These are phyloP conservation scores for Pyrrhia umbra DNA, from an alignment of 2,888 invertebrate species.

Conservation along the genomic window DNA sequence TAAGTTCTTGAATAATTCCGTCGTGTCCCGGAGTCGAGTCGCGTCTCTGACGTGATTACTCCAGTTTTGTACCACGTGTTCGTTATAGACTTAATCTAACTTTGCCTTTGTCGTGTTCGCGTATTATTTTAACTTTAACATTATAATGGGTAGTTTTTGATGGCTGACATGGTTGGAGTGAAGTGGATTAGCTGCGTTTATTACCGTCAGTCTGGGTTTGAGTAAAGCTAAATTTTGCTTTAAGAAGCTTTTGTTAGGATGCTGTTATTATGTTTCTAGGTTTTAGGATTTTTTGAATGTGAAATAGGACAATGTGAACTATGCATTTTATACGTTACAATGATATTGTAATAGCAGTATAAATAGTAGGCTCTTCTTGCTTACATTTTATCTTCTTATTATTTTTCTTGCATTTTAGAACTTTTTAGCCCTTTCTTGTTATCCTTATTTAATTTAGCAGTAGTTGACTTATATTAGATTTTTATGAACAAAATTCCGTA, in stretches of 20 bases:
- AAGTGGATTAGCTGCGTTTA: conserved; percentile 40
- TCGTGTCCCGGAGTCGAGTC: conserved; percentile 41
- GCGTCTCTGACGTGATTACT: conserved; percentile 64
- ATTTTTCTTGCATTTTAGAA: background rate
- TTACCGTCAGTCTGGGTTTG: conserved; percentile 13
- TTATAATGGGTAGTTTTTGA: conserved; percentile 54
- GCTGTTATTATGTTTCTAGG: background rate
- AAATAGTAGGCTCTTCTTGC: background rate
- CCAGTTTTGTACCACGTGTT: conserved; percentile 63
- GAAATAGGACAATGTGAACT: too few species aligned
- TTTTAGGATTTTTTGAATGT: background rate
- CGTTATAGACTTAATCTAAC: conserved; percentile 69
- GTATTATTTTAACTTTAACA: conserved; percentile 61
- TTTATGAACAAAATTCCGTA: conserved; percentile 65
- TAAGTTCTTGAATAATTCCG: conserved; percentile 64
- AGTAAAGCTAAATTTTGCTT: conserved; percentile 14
- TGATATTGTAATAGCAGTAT: too few species aligned
- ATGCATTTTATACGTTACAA: too few species aligned
- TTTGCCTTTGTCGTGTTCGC: conserved; percentile 64
- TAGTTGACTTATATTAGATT: conserved; percentile 21
- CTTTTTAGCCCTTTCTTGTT: conserved; percentile 5
- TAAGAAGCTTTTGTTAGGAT: background rate
- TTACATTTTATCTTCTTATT: background rate
- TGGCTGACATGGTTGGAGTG: conserved; percentile 23
- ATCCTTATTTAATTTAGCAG: conserved; percentile 11